Base-by-base conservation (phyloP, 2,888 invertebrate species). In the Synanthedon andrenaeformis region DNA sequence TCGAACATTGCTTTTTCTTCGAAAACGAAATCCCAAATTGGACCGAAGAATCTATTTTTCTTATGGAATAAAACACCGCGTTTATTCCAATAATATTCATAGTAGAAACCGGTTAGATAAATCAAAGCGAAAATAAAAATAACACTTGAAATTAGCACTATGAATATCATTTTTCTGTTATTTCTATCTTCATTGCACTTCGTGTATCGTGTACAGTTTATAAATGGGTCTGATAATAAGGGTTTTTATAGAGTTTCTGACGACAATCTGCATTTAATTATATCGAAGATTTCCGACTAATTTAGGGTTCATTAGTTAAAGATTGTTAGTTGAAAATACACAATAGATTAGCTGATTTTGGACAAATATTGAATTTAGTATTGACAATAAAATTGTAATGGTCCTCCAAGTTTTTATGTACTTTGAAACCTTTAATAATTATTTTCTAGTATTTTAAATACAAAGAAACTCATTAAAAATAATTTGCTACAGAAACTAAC, bases 31-130 rank as follows among this genome's bases (percentile, higher is more conserved):
- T 72, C 66, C 71, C 72, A 76, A 14, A 74, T 64, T 1, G 70
- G 61, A 4, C 79, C 80, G 11, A 65, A 53, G 0, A 66, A 52
- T 54, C 65, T 77, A 53, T 72, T 66, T 51, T 63, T 65, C 0
- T 60, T 56, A 17, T 73, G 57, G 51, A 75, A 78, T 2, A 57
- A 51, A 0, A 79, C 77, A 0, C 76, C 74, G 11, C 76, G 74
- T 58, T 67, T 77, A 17, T 59, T 72, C 79, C 80, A 80, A 52
- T 80, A 80, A 2, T 49, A 41, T 50, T 76, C 65, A 61, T 79
- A 77, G 51, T 69, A 70, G 19, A 42, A 41, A 14, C 57, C 57
- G 41, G 42, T 13, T 14, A 52, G 11, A 13, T 57, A 57, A 6
- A 45, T 49, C 13, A 19, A 55, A 28, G 4, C 45, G 4, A 45